Conservation (phyloP, 2,797 vertebrate genomes). For the Paguma larvata region DNA sequence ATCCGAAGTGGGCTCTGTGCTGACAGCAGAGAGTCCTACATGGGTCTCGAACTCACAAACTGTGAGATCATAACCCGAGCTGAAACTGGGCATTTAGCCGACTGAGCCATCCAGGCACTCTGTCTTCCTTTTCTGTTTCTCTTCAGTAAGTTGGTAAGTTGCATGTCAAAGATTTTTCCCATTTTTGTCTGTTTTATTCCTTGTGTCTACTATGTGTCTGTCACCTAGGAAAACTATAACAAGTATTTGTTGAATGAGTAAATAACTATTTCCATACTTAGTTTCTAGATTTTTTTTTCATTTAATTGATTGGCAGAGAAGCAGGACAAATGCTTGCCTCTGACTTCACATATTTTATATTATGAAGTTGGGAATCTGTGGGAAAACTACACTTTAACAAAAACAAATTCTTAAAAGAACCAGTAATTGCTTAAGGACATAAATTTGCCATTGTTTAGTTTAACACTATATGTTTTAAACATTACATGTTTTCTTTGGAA, state of each 20-base stretch:
- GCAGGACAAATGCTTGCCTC: background rate
- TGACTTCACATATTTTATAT: background rate
- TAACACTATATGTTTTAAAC: background rate
- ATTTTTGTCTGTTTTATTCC: background rate
- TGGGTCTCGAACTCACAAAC: too few species aligned
- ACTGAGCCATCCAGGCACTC: too few species aligned
- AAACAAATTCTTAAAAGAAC: background rate
- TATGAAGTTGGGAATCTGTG: background rate
- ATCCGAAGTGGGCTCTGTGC: too few species aligned
- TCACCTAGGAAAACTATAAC: background rate
- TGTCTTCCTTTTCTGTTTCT: constrained; percentile 36
- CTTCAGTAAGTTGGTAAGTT: background rate
- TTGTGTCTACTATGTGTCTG: background rate
- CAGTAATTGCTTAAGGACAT: background rate
- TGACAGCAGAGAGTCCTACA: too few species aligned
- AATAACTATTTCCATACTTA: background rate
- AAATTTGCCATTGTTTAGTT: background rate
- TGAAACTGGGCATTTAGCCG: too few species aligned
- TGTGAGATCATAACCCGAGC: too few species aligned
- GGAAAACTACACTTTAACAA: background rate
- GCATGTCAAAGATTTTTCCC: background rate
- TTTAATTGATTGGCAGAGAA: background rate
- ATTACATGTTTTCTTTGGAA: constrained; percentile 12
- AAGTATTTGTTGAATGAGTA: constrained; percentile 48
- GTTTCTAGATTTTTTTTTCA: background rate